Base-by-base conservation (phyloP, 2,888 invertebrate species). In the Drosophila monieri region DNA sequence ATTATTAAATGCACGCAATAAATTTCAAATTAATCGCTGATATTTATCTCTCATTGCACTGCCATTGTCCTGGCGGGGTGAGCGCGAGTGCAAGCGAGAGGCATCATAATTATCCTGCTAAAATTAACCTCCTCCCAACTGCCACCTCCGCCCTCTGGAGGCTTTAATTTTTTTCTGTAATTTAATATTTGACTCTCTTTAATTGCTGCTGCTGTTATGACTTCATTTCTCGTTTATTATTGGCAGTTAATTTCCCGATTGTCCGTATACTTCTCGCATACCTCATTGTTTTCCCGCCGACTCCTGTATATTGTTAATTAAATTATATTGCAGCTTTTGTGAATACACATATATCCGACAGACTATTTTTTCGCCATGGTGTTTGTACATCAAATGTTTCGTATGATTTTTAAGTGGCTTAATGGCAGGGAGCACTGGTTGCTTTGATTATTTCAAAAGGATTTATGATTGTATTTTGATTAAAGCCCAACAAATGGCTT, bases 21-120 rank as follows among this genome's bases (percentile, higher is more conserved):
- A 88, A 88, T 88, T 88, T 88, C 85, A 88, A 89, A 88, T 88
- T 89, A 88, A 88, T 88, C 89, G 88, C 79, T 88, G 89, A 88
- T 89, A 89, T 85, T 88, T 88, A 88, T 88, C 88, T 85, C 85
- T 77, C 85, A 81, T 62, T 86, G 83, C 77, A 58, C 23, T 39
- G 49, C 53, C 49, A 59, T 41, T 59, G 52, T 68, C 52, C 57
- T 6, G 48, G 30, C 3, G 6, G 12, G 18, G 25, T 3, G 18
- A 18, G 25, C 1, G 44, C 12, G 30, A 25, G 52, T 21, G 10
- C 18, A 35, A 14, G 32, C 8, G 55, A 47, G 60, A 51, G 71
- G 70, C 72, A 77, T 68, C 67, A 80, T 81, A 77, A 81, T 83
- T 83, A 81, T 77, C 21, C 30, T 25, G 47, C 44, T 53, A 53